Evolutionary conservation across 2,888 invertebrate genomes (phyloP).

Genomic region (Meteorus colon): DNA sequence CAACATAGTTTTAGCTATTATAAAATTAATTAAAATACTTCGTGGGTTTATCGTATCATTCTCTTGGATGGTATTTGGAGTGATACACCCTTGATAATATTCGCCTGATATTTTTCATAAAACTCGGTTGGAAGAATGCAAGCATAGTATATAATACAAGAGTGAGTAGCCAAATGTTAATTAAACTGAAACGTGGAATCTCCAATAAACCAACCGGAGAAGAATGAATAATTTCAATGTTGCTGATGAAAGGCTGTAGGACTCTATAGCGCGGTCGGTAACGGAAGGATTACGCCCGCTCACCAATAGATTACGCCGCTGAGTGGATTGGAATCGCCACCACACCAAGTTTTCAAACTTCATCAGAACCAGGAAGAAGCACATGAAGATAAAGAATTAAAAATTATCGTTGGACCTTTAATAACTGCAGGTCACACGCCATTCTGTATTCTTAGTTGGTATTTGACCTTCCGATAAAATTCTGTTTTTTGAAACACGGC

Average conservation of each 20-base stretch:
- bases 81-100: neutral
- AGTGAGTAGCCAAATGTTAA: neutral
- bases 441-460: neutral
- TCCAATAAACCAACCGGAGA: neutral
- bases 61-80: neutral
- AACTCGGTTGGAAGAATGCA: no score
- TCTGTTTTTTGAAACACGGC: neutral
- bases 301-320: slow-evolving; percentile 55
- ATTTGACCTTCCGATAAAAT: slow-evolving; percentile 2
- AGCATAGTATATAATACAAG: neutral
- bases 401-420: neutral
- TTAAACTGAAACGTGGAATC: slow-evolving; percentile 13
- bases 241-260: neutral
- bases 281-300: slow-evolving; percentile 49
- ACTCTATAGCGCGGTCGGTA: slow-evolving; percentile 53
- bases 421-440: neutral
- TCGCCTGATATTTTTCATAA: neutral
- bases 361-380: neutral
- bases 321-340: neutral
- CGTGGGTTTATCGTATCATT: neutral
- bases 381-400: neutral
- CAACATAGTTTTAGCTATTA: neutral
- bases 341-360: neutral
- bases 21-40: neutral
- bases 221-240: neutral